Evolutionary conservation across 1,140 invertebrate genomes (phyloP).

Genomic region (Scaptomyza graminum): DNA sequence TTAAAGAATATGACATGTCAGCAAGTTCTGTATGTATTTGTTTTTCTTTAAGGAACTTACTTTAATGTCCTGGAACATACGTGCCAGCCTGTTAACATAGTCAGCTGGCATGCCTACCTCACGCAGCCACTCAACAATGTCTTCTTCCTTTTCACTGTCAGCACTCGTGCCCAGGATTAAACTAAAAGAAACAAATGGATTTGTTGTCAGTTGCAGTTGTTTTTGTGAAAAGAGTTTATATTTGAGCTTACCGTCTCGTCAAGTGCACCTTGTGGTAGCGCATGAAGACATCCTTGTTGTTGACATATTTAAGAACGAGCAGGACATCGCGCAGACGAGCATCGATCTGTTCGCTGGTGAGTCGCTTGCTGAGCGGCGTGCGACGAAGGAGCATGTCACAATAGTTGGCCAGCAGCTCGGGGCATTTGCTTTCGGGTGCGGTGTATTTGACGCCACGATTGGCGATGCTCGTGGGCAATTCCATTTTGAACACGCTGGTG

Average conservation of each 20-base stretch:
- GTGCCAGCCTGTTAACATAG: conserved; percentile 98
- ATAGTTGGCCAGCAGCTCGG: conserved; percentile 99
- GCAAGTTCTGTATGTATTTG: background rate
- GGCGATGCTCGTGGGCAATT: conserved; percentile 86
- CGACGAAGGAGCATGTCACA: conserved; percentile 99
- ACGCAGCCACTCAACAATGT: conserved; percentile 98
- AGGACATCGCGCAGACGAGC: conserved; percentile 95
- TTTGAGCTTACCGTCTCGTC: conserved; percentile 93
- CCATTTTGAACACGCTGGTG: conserved; percentile 95
- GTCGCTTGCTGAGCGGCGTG: conserved; percentile 97
- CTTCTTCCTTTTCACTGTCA: conserved; percentile 99
- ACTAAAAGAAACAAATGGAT: background rate
- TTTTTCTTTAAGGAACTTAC: conserved; percentile 84
- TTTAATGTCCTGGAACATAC: conserved; percentile 99
- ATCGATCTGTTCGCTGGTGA: conserved; percentile 99
- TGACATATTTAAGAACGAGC: conserved; percentile 98
- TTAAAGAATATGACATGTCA: background rate
- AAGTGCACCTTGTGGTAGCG: conserved; percentile 99
- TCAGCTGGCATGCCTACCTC: conserved; percentile 99
- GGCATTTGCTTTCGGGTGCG: conserved; percentile 97
- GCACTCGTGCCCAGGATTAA: conserved; percentile 98
- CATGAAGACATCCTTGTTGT: conserved; percentile 99
- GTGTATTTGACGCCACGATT: conserved; percentile 86
- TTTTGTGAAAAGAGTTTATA: background rate
- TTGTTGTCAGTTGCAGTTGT: too few relatives aligned